Evolutionary conservation across 2,797 vertebrate species (phyloP), one percentile per base, ranked within the genome.

Genomic region (Antennarius maculatus): DNA sequence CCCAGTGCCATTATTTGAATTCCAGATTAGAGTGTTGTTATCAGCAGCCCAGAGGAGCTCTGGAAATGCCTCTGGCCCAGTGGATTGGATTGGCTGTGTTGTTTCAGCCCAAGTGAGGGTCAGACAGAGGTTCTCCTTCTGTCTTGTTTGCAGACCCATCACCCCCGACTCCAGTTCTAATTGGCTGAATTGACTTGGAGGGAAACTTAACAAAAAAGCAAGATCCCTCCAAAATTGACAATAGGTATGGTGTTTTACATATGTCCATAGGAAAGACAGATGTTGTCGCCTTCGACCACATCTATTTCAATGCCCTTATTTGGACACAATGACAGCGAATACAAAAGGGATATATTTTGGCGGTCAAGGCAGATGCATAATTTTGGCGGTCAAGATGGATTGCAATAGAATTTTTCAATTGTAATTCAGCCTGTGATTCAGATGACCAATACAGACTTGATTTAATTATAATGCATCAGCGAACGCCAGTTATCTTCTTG

Each of bases 161-260:
- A 48, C 73, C 80, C 88, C 83, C 85, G 13, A 47, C 50, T 51
- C 63, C 39, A 9, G 54, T 70, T 86, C 82, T 89, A 87, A 91
- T 88, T 89, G 90, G 91, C 88, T 56, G 55, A 67, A 84, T 88
- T 77, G 54, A 42, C 87, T 90, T 91, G 91, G 91, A 91, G 91
- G 91, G 90, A 92, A 91, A 85, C 64, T 69, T 65, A 63, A 79
- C 75, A 83, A 53, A 85, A 82, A 62, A 74, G 69, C 80, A 81
- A 71, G 68, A 86, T 91, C 91, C 90, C 91, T 91, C 91, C 89
- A 91, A 91, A 90, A 89, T 63, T 75, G 65, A 92, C 91, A 91
- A 92, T 90, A 88, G 89, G 62, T 88, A 54, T 54, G 82, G 83
- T 83, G 74, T 85, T 91, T 91, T 87, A 85, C 86, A 88, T 90